Evolutionary conservation across 1,140 invertebrate species (phyloP), one percentile per base, ranked within the genome.

Genomic region (Pygmarrhopalites habei): DNA sequence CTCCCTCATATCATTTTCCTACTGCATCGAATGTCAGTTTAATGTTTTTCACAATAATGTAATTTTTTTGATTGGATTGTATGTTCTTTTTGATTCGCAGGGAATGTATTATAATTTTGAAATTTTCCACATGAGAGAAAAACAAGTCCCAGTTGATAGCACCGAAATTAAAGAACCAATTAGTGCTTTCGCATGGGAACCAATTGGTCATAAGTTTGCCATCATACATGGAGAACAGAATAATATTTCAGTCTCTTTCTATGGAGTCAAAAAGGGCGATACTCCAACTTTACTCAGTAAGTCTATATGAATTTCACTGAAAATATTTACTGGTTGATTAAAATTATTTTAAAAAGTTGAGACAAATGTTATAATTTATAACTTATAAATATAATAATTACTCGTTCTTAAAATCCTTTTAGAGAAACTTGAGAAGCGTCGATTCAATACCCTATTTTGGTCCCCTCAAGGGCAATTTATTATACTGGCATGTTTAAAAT

Each of bases 21-120:
- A 47, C 5, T 47, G 44, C 5, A 32, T 53, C 17, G 17, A 17
- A 10, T 5, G 5, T 35, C 15, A 43, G 32, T n/a, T 29, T 7
- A 2, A 23, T 44, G 51, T 56, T 61, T 30, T 68, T 52, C 23
- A 25, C n/a, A n/a, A n/a, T n/a, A n/a, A n/a, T n/a, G n/a, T n/a
- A n/a, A n/a, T n/a, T 62, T 26, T 1, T 57, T 5, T 29, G 26
- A 52, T 49, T 51, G 12, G 2, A 26, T 3, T 29, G 12, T 23
- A 44, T 46, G 60, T 68, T 59, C 23, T 62, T 65, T 64, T 25
- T 60, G 25, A 71, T 70, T 77, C 79, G 41, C 71, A 87, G 85
- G 94, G 95, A 70, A 91, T 97, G 83, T 95, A 95, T 71, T 97
- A 93, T 78, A 98, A 99, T 75, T 96, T 99, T 79, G 96, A 99